Base-by-base conservation (phyloP, 2,113 vertebrate species). In the Xyliphius kryptos region DNA sequence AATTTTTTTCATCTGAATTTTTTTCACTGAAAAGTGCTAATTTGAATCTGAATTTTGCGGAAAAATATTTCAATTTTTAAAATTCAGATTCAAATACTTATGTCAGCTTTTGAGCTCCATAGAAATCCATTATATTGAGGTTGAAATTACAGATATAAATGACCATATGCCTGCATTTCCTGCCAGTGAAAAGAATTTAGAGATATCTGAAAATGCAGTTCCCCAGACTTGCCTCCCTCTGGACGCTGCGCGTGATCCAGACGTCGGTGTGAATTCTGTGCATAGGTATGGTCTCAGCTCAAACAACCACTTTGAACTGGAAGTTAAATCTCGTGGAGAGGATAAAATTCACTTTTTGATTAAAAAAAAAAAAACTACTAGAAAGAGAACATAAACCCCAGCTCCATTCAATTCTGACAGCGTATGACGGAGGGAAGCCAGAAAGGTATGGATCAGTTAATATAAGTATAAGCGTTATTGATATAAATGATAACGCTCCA, bases 101-200 rank as follows among this genome's bases (percentile, higher is more conserved):
- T n/a, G n/a, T n/a, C n/a, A n/a, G n/a, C n/a, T n/a, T n/a, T n/a
- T n/a, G n/a, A n/a, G n/a, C n/a, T n/a, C n/a, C n/a, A n/a, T 87
- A 37, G 85, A 85, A 56, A 79, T 86, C 68, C 84, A 86, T 70
- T 77, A 87, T 16, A 67, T 82, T n/a, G 70, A 36, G 1, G 73
- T 87, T 21, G 83, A 87, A 80, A 76, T 87, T 48, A 63, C 47
- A 1, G 84, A 87, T 41, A 46, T 85, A 12, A 87, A 87, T 40
- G 85, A 87, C 8, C 0, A 87, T 52, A 57, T 77, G 0, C 85
- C 85, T 1, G 67, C 51, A 0, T 87, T 87, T 16, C 71, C 70
- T 0, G 81, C 81, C 43, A 71, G 15, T 17, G 77, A 82, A 26
- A 78, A 82, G 63, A 69, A 61, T 2, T 56, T 87, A 56, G 0